Evolutionary conservation across 2,113 vertebrate species (phyloP).

Genomic region (Xenopus tropicalis): UCB_Xtro_10.0 CM004445.2:54422001-54422500

Average conservation of each 20-base stretch:
- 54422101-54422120: not conserved
- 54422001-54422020: not conserved
- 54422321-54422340: too few relatives aligned
- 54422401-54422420: too few relatives aligned
- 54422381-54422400: too few relatives aligned
- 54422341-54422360: too few relatives aligned
- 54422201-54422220: conserved; percentile 79
- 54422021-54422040: too few relatives aligned
- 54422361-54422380: too few relatives aligned
- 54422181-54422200: conserved; percentile 85
- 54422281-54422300: conserved; percentile 96
- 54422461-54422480: too few relatives aligned
- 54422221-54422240: conserved; percentile 87
- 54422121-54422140: conserved; percentile 6
- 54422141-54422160: conserved; percentile 15
- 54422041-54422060: too few relatives aligned
- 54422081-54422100: not conserved
- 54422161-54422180: conserved; percentile 58
- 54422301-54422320: conserved; percentile 58
- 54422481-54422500: too few relatives aligned
- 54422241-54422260: conserved; percentile 93
- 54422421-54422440: too few relatives aligned
- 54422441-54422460: too few relatives aligned
- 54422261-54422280: conserved; percentile 97
- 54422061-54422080: too few relatives aligned